A percentile compares a stretch with the other conserved stretches of the same genome.
Evolutionary conservation across 2,888 invertebrate genomes (phyloP).

Genomic region (Nectonema munidae): DNA sequence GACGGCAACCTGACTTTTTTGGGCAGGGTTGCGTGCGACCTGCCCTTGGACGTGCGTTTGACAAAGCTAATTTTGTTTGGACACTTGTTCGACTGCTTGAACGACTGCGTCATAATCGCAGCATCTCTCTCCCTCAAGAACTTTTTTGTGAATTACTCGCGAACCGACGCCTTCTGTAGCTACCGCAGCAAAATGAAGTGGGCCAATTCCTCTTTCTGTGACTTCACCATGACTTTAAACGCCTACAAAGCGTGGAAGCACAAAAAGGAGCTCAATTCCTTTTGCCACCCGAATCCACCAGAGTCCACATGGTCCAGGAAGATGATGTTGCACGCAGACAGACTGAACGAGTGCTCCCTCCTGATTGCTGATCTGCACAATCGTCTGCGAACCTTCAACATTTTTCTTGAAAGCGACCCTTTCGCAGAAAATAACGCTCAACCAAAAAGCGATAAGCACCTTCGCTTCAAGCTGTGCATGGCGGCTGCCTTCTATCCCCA

Average conservation of each 20-base stretch:
- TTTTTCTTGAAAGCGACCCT: not conserved
- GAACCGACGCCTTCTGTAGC: too few species aligned
- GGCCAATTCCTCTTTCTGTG: constrained; percentile 49
- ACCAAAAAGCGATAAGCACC: not conserved
- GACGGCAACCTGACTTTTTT: constrained; percentile 62
- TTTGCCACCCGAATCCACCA: constrained; percentile 27
- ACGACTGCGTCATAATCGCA: constrained; percentile 52
- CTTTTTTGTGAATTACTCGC: constrained; percentile 40
- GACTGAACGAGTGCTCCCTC: not conserved
- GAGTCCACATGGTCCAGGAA: constrained; percentile 34
- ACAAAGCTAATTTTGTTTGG: constrained; percentile 54
- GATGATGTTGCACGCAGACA: constrained; percentile 30
- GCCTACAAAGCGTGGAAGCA: constrained; percentile 44
- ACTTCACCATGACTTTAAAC: constrained; percentile 44
- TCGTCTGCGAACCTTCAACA: not conserved
- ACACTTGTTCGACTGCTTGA: constrained; percentile 45
- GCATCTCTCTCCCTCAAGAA: constrained; percentile 47
- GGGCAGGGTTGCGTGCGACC: constrained; percentile 42
- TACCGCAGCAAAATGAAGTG: constrained; percentile 43
- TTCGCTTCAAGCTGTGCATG: constrained; percentile 32
- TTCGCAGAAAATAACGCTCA: not conserved
- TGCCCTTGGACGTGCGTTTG: constrained; percentile 48
- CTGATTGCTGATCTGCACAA: not conserved
- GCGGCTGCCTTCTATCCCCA: constrained; percentile 71
- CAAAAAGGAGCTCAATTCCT: constrained; percentile 31